Base-by-base conservation (phyloP, 1,140 invertebrate genomes). In the Trachymyrmex cornetzi region DNA sequence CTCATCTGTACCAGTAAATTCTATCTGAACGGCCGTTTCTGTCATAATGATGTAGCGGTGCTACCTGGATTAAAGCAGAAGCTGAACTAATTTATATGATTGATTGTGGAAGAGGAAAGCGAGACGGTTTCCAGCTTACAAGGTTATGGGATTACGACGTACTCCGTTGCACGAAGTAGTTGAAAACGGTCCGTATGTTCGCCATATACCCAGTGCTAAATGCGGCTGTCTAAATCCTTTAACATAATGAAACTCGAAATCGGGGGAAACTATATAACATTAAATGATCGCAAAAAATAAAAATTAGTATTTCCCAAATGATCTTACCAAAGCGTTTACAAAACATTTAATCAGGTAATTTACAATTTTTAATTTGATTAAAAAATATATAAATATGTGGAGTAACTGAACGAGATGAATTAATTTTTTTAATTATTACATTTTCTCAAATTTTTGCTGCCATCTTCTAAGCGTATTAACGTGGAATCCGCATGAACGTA, bases 51-150 rank as follows among this genome's bases (percentile, higher is more conserved):
- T 81, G 66, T 71, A 71, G 22, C 16, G 50, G 50, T 48, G 22
- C 1, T 57, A 50, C 30, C 3, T 44, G 50, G 79, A 81, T 81
- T 81, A 81, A 81, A 57, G 34, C 64, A 67, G 64, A 71, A 71
- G 34, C 34, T 81, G 79, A 81, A 44, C 79, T 81, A 81, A 81
- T 81, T 81, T 81, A 81, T 81, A 81, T 81, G 64, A 81, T 81
- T 81, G 79, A 81, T 71, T 81, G 79, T 81, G 30, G 38, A 79
- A 59, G 74, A 38, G 55, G 44, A 27, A 50, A 59, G 34, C 24
- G 34, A 81, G 64, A 81, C 9, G 48, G 27, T n/a, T 34, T 71
- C 79, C 22, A 55, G 64, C 66, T 81, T 57, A 71, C 30, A 71
- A 57, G 79, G 79, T 57, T 71, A 71, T 69, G 50, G 50, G 50